These are phyloP conservation scores for Pampusana beccarii DNA, from an alignment of 2,113 vertebrate species.

Conservation along the genomic window DNA sequence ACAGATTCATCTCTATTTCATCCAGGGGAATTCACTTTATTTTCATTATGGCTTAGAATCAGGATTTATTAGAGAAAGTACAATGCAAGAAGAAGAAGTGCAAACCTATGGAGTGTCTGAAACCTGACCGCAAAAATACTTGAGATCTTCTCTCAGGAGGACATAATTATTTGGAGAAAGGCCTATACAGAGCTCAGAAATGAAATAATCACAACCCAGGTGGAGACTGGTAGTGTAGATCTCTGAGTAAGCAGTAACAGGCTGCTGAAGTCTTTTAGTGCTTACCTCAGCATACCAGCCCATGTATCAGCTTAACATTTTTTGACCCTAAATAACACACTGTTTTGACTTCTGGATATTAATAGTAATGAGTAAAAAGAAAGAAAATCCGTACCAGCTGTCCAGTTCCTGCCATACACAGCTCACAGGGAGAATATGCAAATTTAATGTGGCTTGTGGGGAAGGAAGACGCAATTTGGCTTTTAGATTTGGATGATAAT, in stretches of 20 bases:
- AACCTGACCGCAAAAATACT: neutral
- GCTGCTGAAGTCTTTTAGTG: neutral
- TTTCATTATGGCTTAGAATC: neutral
- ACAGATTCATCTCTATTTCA: neutral
- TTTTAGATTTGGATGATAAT: neutral
- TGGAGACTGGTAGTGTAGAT: neutral
- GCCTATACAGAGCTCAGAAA: neutral
- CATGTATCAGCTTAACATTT: neutral
- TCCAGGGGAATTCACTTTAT: neutral
- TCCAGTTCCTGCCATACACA: neutral
- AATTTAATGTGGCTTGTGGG: neutral
- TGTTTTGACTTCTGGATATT: fast-evolving
- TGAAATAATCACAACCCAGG: neutral
- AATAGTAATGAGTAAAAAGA: neutral
- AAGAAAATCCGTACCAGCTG: neutral
- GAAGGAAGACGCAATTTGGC: neutral
- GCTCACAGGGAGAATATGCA: neutral
- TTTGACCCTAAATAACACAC: neutral
- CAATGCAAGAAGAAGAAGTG: neutral
- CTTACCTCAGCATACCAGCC: neutral
- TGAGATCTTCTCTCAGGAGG: neutral
- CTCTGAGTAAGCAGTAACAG: neutral
- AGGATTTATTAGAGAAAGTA: neutral
- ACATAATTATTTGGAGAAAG: neutral
- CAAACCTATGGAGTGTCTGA: neutral